Base-by-base conservation (phyloP, 2,888 invertebrate genomes). In the Agrochola litura region DNA sequence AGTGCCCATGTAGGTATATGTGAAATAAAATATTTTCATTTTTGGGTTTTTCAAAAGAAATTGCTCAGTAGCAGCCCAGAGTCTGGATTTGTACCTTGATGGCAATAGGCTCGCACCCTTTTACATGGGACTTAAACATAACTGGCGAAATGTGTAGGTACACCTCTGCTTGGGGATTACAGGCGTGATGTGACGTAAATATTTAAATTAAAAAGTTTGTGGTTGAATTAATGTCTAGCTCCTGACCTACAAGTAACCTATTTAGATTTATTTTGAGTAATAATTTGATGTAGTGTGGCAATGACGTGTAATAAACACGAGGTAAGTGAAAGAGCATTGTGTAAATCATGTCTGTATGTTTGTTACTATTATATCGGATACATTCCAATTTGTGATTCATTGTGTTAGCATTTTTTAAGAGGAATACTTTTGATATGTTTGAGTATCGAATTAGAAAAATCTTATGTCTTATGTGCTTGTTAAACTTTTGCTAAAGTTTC, bases 261-360 rank as follows among this genome's bases (percentile, higher is more conserved):
- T 88, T 89, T 86, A 84, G 72, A 80, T 77, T 81, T 84, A 87
- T 89, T 82, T 90, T 92, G 92, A 93, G 88, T 92, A 92, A 94
- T 93, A 89, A 92, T 91, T 92, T 92, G 91, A 92, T 93, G 91
- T 91, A 91, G 90, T 91, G 86, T 71, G 60, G 19, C 74, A 78
- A 69, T 67, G 83, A 76, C 75, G 73, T 67, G 49, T 41, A 81
- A 73, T 83, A 80, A 82, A 88, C 85, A 87, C 83, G 85, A 65
- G 54, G 19, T 81, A 73, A 73, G 58, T 65, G 66, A 90, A 90
- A 90, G 90, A 90, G 89, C 83, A 83, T 77, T 83, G 69, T 60
- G 83, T 92, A 90, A 91, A 92, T 92, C 90, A 90, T 58, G 58
- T 79, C 69, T 74, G 74, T 79, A 19, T 79, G 77, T 85, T 83